Evolutionary conservation across 2,888 invertebrate genomes (phyloP), one percentile per base, ranked within the genome.

Genomic region (Ferdinandea cuprea): DNA sequence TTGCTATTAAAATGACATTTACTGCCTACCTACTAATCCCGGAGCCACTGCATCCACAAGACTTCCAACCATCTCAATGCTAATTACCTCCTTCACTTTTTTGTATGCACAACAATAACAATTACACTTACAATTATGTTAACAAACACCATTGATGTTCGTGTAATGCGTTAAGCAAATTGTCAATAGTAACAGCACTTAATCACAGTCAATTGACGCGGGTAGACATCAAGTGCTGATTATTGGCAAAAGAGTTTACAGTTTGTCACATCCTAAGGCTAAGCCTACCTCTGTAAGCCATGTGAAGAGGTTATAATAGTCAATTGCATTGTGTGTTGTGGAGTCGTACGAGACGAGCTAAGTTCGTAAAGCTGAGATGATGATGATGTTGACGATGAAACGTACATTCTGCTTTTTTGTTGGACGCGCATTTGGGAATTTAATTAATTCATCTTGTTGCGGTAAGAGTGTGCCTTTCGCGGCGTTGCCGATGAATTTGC

Each of bases 161-260:
- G 48, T 65, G 25, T 37, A 30, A 56, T 46, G 13, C 19, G 32
- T 50, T 32, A 50, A 50, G 3, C 25, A 65, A 74, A 32, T 65
- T 63, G 63, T 73, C 13, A 58, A 66, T 58, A 66, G 42, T 42
- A 46, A 73, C 4, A 13, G 21, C 46, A 48, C 21, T 58, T 58
- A 74, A 74, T 66, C 74, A 66, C 58, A 25, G 40, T 32, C 65
- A 58, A 50, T 66, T 74, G 74, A 58, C 25, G 40, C 48, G 40
- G 15, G 8, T 17, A 32, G 1, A 58, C 21, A 32, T 17, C 32
- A 46, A 46, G 3, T 46, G 19, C 21, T n/a, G 40, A 66, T 21
- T 5, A n/a, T 17, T 19, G 13, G 19, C 30, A 35, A 3, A 8
- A 48, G 35, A 32, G 19, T 37, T 69, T 69, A 42, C 50, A 59